These are phyloP conservation scores for Cygnus buccinator DNA, from an alignment of 2,113 vertebrate species.

Conservation along the genomic window DNA sequence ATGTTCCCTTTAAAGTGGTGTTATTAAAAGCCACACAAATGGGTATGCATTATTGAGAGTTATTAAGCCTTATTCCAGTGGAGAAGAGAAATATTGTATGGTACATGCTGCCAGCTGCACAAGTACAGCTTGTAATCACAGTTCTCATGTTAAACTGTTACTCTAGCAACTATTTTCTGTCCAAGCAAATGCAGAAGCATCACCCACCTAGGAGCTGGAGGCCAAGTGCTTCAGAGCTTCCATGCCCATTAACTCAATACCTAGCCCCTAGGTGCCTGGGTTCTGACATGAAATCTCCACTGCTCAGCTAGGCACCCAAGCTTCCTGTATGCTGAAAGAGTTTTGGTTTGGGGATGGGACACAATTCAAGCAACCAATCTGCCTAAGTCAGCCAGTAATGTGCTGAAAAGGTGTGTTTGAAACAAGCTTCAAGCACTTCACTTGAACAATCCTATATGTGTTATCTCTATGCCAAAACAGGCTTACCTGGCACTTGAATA, in stretches of 20 bases:
- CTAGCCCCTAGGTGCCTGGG: neutral
- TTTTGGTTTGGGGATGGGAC: neutral
- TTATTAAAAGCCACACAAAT: neutral
- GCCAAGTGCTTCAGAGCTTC: neutral
- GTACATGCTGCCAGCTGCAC: neutral
- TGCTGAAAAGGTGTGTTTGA: neutral
- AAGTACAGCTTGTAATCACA: neutral
- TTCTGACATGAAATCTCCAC: neutral
- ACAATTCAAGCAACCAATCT: fast-evolving
- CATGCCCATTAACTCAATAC: neutral
- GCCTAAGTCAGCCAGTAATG: neutral
- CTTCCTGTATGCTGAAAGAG: neutral
- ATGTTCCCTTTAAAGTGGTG: neutral
- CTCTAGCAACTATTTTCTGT: neutral
- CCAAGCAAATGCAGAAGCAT: neutral
- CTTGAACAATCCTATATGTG: neutral
- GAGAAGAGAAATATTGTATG: fast-evolving
- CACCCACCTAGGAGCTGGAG: neutral
- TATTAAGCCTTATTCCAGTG: neutral
- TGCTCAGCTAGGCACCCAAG: neutral
- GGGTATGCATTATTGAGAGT: neutral
- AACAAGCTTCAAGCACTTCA: neutral
- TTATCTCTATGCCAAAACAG: neutral
- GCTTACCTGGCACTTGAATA: neutral
- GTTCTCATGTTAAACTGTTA: neutral